Percentiles rank a stretch among this genome's conserved stretches.
Evolutionary conservation across 2,113 vertebrate species (phyloP).

Genomic region (Poicephalus meyeri): DNA sequence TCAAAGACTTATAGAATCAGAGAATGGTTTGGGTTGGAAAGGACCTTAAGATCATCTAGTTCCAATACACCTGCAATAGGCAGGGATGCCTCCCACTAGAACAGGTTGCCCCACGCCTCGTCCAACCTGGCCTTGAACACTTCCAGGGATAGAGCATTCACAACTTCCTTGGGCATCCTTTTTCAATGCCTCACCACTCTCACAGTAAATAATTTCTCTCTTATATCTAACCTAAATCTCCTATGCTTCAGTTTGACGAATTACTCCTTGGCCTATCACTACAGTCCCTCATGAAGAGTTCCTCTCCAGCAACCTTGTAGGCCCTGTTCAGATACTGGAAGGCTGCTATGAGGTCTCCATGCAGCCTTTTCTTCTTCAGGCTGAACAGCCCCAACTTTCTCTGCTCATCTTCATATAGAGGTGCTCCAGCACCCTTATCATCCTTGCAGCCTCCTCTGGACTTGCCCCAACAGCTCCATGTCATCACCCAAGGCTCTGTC

Average conservation of each 20-base stretch:
- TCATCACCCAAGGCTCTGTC: no score
- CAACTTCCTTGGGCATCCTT: background rate
- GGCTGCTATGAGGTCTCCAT: background rate
- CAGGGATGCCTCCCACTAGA: background rate
- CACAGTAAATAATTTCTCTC: background rate
- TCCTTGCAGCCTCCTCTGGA: background rate
- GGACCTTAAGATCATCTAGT: background rate
- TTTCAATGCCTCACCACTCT: background rate
- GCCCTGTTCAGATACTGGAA: background rate
- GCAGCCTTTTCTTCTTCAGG: background rate
- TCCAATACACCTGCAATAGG: background rate
- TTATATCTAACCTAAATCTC: background rate
- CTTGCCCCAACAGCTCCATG: background rate
- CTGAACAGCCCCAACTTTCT: background rate
- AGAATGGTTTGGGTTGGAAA: background rate
- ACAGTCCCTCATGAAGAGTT: background rate
- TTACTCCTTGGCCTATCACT: background rate
- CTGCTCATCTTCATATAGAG: accelerated
- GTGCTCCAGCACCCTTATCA: no score
- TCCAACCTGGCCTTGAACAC: background rate
- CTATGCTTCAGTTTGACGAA: background rate
- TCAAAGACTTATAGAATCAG: background rate
- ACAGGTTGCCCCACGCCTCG: background rate
- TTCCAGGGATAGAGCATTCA: background rate
- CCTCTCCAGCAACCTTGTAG: background rate